Evolutionary conservation across 2,888 invertebrate genomes (phyloP).

Genomic region (Phragmatobia fuliginosa): DNA sequence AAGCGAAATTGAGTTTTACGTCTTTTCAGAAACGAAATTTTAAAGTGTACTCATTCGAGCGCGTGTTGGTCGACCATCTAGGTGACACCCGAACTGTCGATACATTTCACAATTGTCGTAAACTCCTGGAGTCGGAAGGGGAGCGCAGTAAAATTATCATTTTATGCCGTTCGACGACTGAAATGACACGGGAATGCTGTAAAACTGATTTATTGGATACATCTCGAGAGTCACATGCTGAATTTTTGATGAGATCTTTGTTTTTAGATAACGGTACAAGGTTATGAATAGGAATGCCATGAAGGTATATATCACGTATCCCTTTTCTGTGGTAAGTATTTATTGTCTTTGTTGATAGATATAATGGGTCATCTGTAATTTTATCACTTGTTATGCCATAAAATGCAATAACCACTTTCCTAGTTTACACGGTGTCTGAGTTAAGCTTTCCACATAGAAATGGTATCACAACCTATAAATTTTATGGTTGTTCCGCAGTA

Average conservation of each 20-base stretch:
- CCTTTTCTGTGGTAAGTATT: not conserved
- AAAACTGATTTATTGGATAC: slow-evolving; percentile 86
- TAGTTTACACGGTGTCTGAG: not conserved
- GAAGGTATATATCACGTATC: slow-evolving; percentile 6
- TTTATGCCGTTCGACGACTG: slow-evolving; percentile 86
- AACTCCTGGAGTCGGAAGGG: slow-evolving; percentile 84
- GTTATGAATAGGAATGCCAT: slow-evolving; percentile 36
- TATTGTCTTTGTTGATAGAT: not conserved
- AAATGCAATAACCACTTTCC: not conserved
- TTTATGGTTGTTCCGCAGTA: not conserved
- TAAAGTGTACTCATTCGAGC: slow-evolving; percentile 42
- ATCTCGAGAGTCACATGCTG: slow-evolving; percentile 83
- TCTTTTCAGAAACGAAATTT: slow-evolving; percentile 46
- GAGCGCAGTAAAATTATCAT: slow-evolving; percentile 86
- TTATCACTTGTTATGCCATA: not conserved
- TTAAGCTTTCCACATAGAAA: not conserved
- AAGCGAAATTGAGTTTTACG: slow-evolving; percentile 61
- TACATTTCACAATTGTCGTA: slow-evolving; percentile 87
- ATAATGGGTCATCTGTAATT: not conserved
- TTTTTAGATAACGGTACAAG: slow-evolving; percentile 71
- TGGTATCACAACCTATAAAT: not conserved
- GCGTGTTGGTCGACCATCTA: slow-evolving; percentile 68
- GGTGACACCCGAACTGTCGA: slow-evolving; percentile 85
- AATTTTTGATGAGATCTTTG: slow-evolving; percentile 85
- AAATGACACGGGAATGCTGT: slow-evolving; percentile 86